phyloP scores from a whole-genome alignment of 2,113 vertebrate genomes.

The Salvelinus alpinus region DNA sequence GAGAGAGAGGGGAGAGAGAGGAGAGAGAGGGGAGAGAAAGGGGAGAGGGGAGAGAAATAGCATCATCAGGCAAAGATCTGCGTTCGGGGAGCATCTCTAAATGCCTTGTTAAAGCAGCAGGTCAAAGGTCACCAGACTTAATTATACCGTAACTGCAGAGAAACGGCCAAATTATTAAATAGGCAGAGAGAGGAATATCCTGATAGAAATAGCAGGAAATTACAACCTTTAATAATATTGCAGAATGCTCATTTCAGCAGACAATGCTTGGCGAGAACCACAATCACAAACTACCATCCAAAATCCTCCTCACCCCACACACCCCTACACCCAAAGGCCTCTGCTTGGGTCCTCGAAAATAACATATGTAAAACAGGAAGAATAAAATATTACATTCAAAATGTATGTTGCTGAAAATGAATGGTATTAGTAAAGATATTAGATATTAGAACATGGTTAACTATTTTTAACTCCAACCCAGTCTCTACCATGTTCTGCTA shows the following conservation, averaged over 20 bases:
- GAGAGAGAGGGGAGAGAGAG: too few relatives aligned
- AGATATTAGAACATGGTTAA: too few relatives aligned
- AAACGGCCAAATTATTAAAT: conserved; percentile 90
- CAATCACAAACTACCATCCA: background rate
- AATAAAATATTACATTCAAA: too few relatives aligned
- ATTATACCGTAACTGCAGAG: conserved; percentile 94
- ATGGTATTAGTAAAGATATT: too few relatives aligned
- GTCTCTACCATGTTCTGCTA: background rate
- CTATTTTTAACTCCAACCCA: too few relatives aligned
- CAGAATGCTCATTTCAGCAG: conserved; percentile 73
- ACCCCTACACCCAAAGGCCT: conserved; percentile 81
- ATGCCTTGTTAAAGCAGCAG: conserved; percentile 86
- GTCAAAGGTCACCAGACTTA: conserved; percentile 91
- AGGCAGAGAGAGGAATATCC: conserved; percentile 75
- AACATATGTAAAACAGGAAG: conserved; percentile 1
- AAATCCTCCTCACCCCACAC: conserved; percentile 80
- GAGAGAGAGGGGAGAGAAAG: conserved; percentile 53
- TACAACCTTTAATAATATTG: conserved; percentile 91
- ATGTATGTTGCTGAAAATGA: too few relatives aligned
- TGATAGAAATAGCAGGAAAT: conserved; percentile 91
- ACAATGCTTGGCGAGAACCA: conserved; percentile 2
- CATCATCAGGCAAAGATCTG: conserved; percentile 81
- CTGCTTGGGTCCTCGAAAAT: conserved; percentile 79
- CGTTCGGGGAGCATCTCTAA: conserved; percentile 85
- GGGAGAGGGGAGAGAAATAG: conserved; percentile 31